phyloP scores from a whole-genome alignment of 1,140 invertebrate genomes.

The Listronotus bonariensis region DNA sequence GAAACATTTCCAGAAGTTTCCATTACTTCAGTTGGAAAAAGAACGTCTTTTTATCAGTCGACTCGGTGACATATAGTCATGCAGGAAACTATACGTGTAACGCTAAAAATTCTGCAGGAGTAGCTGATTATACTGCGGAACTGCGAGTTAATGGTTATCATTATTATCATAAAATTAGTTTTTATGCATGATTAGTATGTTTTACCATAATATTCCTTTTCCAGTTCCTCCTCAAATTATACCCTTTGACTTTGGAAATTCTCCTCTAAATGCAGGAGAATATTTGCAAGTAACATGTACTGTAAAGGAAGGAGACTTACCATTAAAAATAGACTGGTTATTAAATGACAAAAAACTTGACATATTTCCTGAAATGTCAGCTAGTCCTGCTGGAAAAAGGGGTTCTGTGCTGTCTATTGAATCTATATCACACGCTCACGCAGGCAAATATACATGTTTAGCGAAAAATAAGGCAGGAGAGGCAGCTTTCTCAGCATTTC shows the following conservation, averaged over 20 bases:
- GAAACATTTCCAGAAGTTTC: constrained; percentile 58
- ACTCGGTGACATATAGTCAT: constrained; percentile 71
- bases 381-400: constrained; percentile 47
- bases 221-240: constrained; percentile 69
- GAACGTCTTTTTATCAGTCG: constrained; percentile 65
- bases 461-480: constrained; percentile 72
- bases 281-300: constrained; percentile 74
- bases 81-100: constrained; percentile 68
- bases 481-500: constrained; percentile 42
- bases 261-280: constrained; percentile 70
- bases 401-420: constrained; percentile 67
- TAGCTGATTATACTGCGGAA: constrained; percentile 44
- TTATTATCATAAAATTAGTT: neutral
- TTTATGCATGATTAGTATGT: too few species aligned
- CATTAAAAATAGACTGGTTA: constrained; percentile 69
- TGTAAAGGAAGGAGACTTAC: constrained; percentile 71
- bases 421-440: constrained; percentile 69
- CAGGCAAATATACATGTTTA: constrained; percentile 67
- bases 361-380: constrained; percentile 35
- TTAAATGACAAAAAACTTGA: constrained; percentile 61
- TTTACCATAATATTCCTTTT: constrained; percentile 2
- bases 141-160: constrained; percentile 47
- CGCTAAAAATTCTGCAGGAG: constrained; percentile 72
- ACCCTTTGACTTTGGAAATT: constrained; percentile 69
- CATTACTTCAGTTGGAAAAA: constrained; percentile 56